Evolutionary conservation across 1,140 invertebrate genomes (phyloP), one percentile per base, ranked within the genome.

Genomic region (Drosophila paulistorum): DNA sequence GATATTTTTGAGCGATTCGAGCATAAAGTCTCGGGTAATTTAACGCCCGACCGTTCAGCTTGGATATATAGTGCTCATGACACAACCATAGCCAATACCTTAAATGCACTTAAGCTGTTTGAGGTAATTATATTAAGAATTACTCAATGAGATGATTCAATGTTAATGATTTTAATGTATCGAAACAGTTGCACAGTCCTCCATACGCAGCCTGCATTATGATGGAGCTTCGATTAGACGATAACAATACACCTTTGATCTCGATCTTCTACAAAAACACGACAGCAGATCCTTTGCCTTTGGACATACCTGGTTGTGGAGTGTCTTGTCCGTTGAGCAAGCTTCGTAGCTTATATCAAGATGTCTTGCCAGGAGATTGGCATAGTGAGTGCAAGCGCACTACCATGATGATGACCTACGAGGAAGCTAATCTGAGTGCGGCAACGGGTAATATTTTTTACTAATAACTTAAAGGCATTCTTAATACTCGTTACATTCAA

Each of bases 31-130:
- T 79, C 72, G 0, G 65, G 65, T 0, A 74, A 77, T 64, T 71
- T 94, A 26, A 74, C 79, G 1, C 93, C 94, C 5, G 82, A 94
- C 72, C 93, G 94, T 37, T 96, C 95, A 77, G 71, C 97, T 55
- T 94, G 94, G 82, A 93, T 97, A 23, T 97, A 96, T 80, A 97
- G 96, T 82, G 96, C 93, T 30, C 97, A 98, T 91, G 97, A 98
- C 91, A 95, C 95, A 3, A 98, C 96, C 0, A 90, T 98, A 7
- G 95, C 96, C 0, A 96, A 95, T 79, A 78, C 98, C 33, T 93
- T 98, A 4, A 95, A 95, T 89, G 93, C 95, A 0, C 91, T 98
- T 30, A 94, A 94, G 13, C 77, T 97, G 4, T 98, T 95, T 90
- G 94, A 98, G 64, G 93, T 93, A 64, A 68, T 55, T 39, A 54